Percentiles rank a stretch among this genome's conserved stretches.
phyloP scores from a whole-genome alignment of 92 coral and sea anemone species.

The Plumapathes pennacea region DNA sequence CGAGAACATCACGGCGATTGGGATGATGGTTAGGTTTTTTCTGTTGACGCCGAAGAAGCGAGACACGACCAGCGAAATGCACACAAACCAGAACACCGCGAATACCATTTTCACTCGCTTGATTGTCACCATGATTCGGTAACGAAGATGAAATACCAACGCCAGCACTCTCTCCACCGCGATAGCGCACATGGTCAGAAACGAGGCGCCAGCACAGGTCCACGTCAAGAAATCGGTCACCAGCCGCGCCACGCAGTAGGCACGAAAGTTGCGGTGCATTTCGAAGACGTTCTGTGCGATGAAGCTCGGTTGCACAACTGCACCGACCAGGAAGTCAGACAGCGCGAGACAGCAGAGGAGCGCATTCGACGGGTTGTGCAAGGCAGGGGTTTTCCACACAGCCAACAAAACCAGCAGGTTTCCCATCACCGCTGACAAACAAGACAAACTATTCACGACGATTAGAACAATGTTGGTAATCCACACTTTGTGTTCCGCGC shows the following conservation, averaged over 20 bases:
- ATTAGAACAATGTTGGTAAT: constrained; percentile 5
- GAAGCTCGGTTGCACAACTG: constrained; percentile 18
- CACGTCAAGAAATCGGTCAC: constrained; percentile 16
- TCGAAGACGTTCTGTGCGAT: constrained; percentile 17
- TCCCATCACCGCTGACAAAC: constrained; percentile 12
- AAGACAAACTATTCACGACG: constrained; percentile 5
- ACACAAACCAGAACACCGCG: constrained; percentile 8
- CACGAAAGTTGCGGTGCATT: constrained; percentile 1
- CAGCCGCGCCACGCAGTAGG: constrained; percentile 11
- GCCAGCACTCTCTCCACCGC: constrained; percentile 30
- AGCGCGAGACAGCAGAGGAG: constrained; percentile 29
- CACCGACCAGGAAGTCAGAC: constrained; percentile 29
- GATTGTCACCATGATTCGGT: constrained; percentile 5
- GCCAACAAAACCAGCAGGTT: constrained; percentile 13
- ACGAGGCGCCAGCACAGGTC: constrained; percentile 29
- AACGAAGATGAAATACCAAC: constrained; percentile 12
- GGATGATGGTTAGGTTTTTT: neutral
- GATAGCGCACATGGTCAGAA: constrained; percentile 22
- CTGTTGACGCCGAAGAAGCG: constrained; percentile 13
- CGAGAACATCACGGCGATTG: constrained; percentile 2
- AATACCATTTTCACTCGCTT: constrained; percentile 3
- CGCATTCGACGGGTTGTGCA: constrained; percentile 22
- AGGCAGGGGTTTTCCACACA: constrained; percentile 8
- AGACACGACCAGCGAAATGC: neutral
- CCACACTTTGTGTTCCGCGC: too few relatives aligned